Evolutionary conservation across 1,140 invertebrate species (phyloP).

Genomic region (Zaprionus ornatus): DNA sequence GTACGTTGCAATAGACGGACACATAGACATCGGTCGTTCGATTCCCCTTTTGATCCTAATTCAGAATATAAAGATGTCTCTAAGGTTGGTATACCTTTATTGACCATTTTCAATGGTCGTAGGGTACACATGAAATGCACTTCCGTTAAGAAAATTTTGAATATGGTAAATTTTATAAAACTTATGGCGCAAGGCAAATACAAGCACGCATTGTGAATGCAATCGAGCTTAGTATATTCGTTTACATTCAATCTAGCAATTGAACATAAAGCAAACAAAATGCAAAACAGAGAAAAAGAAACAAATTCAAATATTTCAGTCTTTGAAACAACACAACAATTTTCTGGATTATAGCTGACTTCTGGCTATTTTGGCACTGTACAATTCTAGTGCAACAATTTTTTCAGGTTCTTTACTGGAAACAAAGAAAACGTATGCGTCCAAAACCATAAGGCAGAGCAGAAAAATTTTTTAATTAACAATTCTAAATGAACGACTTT

Average conservation of each 20-base stretch:
- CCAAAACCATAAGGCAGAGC: not conserved
- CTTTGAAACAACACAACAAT: not conserved
- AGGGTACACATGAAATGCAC: no score
- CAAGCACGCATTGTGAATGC: not conserved
- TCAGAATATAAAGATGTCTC: no score
- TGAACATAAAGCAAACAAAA: not conserved
- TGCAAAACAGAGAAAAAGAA: not conserved
- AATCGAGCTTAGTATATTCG: not conserved
- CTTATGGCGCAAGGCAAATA: no score
- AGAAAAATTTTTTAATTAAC: not conserved
- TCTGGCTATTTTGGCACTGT: not conserved
- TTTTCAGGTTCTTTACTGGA: not conserved
- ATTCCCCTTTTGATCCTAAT: no score
- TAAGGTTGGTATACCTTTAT: no score
- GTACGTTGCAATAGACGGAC: no score
- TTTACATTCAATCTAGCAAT: not conserved
- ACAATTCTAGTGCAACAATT: not conserved
- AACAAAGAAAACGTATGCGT: not conserved
- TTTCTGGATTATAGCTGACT: not conserved
- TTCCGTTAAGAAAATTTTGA: no score
- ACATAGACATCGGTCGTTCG: no score
- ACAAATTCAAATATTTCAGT: not conserved
- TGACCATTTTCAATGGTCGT: no score
- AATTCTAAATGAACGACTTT: constrained; percentile 10
- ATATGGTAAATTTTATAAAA: no score